Conservation (phyloP, 2,113 vertebrate genomes). For the Prionailurus bengalensis region DNA sequence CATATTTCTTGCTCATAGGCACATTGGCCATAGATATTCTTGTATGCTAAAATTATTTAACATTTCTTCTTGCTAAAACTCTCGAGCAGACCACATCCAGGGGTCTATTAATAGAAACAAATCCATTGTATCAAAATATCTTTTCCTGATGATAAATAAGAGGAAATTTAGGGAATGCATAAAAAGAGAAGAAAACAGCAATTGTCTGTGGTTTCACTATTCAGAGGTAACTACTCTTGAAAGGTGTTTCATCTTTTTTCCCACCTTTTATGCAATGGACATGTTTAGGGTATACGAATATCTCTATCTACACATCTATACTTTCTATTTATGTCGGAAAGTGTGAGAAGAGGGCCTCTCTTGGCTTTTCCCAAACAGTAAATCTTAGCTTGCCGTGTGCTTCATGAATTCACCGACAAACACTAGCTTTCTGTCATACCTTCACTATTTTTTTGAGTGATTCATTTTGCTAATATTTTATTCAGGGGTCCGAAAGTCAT, state of each 20-base stretch:
- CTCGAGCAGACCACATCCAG: constrained; percentile 50
- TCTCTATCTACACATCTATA: background rate
- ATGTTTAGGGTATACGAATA: background rate
- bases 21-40: constrained; percentile 57
- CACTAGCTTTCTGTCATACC: background rate
- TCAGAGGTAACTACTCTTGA: background rate
- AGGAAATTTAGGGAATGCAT: constrained; percentile 24
- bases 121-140: constrained; percentile 66
- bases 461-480: constrained; percentile 37
- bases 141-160: constrained; percentile 69
- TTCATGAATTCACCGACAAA: background rate
- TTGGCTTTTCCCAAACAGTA: constrained; percentile 18
- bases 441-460: background rate
- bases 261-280: background rate
- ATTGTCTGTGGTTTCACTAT: background rate
- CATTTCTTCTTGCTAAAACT: constrained; percentile 75
- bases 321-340: constrained; percentile 5
- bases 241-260: background rate
- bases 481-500: background rate
- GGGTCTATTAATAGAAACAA: constrained; percentile 64
- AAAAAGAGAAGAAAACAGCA: constrained; percentile 56
- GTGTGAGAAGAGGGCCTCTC: background rate
- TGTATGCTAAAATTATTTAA: constrained; percentile 71
- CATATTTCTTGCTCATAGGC: constrained; percentile 65
- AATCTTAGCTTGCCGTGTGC: background rate